These are phyloP conservation scores for Macrosteles quadrilineatus DNA, from an alignment of 1,140 invertebrate genomes.

Conservation along the genomic window DNA sequence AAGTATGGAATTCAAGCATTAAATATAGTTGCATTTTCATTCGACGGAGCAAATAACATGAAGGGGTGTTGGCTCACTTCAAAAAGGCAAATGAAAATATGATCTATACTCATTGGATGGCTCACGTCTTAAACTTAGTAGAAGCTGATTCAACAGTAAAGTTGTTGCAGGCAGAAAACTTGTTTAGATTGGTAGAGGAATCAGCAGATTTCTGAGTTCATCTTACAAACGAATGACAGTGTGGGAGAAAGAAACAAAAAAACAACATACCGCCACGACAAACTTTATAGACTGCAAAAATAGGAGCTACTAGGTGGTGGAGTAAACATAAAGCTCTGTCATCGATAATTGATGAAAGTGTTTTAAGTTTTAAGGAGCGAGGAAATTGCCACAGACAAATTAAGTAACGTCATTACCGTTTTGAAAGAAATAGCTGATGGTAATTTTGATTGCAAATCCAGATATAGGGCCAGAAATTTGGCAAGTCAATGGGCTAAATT, in stretches of 20 bases:
- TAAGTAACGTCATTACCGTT: neutral
- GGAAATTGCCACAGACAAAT: neutral
- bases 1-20: constrained; percentile 14
- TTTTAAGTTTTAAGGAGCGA: constrained; percentile 10
- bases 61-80: neutral
- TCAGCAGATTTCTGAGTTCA: constrained; percentile 28
- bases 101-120: constrained; percentile 38
- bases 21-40: neutral
- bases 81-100: constrained; percentile 30
- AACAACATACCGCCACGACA: constrained; percentile 21
- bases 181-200: constrained; percentile 39
- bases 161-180: constrained; percentile 26
- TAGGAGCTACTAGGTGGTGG: constrained; percentile 35
- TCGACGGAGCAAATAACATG: no score
- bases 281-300: constrained; percentile 34
- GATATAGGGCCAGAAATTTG: neutral
- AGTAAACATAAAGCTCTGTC: constrained; percentile 35
- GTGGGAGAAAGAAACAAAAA: constrained; percentile 33
- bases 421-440: neutral
- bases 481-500: constrained; percentile 1
- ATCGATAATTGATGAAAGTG: constrained; percentile 14
- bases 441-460: constrained; percentile 5
- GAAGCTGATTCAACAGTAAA: constrained; percentile 20
- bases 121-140: constrained; percentile 36
- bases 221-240: constrained; percentile 34